Percentiles rank a stretch among this genome's conserved stretches.
phyloP scores from a whole-genome alignment of 2,113 vertebrate genomes.

The Chiloscyllium plagiosum region DNA sequence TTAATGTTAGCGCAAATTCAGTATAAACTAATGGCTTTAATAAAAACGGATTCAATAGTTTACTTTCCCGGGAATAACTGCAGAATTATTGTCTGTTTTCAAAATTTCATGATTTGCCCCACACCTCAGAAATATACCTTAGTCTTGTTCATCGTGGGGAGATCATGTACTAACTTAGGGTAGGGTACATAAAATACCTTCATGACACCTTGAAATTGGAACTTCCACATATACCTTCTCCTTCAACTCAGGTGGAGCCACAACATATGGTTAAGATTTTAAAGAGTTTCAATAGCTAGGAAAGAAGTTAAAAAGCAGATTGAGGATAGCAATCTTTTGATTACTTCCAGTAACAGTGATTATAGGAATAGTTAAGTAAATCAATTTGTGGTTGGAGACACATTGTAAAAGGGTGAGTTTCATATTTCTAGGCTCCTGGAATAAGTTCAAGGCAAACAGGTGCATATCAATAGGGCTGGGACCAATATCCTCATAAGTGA shows the following conservation, averaged over 20 bases:
- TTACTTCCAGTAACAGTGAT: not conserved
- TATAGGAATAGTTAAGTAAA: not conserved
- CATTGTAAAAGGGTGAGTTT: not conserved
- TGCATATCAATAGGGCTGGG: not conserved
- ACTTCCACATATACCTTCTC: not conserved
- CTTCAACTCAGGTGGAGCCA: not conserved
- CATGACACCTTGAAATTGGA: not conserved
- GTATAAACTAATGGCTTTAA: not conserved
- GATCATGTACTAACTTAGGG: not conserved
- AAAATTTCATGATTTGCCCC: not conserved
- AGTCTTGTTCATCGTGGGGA: not conserved
- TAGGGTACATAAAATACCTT: not conserved
- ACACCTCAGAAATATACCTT: not conserved
- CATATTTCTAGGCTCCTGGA: not conserved
- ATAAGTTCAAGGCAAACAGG: not conserved
- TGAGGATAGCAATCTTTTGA: not conserved
- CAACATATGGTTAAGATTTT: not conserved
- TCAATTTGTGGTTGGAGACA: not conserved
- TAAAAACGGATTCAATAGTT: not conserved
- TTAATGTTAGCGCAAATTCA: not conserved
- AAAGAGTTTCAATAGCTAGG: not conserved
- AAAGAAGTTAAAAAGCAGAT: not conserved
- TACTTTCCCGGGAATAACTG: not conserved
- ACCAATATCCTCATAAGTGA: not conserved
- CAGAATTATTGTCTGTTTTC: not conserved